phyloP scores from a whole-genome alignment of 2,888 invertebrate genomes.

The Dasysyrphus albostriatus region DNA sequence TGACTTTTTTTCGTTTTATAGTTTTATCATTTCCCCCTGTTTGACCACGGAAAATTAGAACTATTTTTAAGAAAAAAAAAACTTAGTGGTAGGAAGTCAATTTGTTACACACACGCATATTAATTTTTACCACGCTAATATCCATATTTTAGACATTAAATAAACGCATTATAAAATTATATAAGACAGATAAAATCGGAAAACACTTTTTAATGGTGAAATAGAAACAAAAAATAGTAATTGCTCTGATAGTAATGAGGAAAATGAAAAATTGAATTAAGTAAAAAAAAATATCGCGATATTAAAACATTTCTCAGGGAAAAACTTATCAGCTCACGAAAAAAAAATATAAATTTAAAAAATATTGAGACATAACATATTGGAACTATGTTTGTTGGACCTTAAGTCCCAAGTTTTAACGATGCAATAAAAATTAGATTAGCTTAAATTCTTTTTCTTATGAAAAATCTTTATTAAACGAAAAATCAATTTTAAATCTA shows the following conservation, averaged over 20 bases:
- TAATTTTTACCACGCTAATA: not conserved
- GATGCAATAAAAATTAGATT: too few species aligned
- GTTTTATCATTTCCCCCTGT: not conserved
- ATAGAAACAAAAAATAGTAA: not conserved
- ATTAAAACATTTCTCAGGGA: not conserved
- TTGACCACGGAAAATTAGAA: constrained; percentile 27
- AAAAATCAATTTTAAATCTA: too few species aligned
- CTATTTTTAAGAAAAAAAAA: not conserved
- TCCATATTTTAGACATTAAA: not conserved
- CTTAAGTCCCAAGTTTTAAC: too few species aligned
- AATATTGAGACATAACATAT: too few species aligned
- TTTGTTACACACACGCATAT: constrained; percentile 8
- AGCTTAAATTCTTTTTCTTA: too few species aligned
- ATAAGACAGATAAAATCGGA: not conserved
- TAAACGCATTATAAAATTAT: constrained; percentile 14
- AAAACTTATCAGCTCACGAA: not conserved
- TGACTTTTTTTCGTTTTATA: not conserved
- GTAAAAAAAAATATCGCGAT: not conserved
- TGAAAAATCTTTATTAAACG: too few species aligned
- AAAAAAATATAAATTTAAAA: too few species aligned
- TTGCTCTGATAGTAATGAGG: not conserved
- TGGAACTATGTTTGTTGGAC: too few species aligned
- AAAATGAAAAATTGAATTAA: not conserved
- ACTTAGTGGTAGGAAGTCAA: not conserved
- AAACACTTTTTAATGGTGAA: not conserved